Conservation (phyloP, 2,113 vertebrate genomes). For the Hydrochoerus hydrochaeris region DNA sequence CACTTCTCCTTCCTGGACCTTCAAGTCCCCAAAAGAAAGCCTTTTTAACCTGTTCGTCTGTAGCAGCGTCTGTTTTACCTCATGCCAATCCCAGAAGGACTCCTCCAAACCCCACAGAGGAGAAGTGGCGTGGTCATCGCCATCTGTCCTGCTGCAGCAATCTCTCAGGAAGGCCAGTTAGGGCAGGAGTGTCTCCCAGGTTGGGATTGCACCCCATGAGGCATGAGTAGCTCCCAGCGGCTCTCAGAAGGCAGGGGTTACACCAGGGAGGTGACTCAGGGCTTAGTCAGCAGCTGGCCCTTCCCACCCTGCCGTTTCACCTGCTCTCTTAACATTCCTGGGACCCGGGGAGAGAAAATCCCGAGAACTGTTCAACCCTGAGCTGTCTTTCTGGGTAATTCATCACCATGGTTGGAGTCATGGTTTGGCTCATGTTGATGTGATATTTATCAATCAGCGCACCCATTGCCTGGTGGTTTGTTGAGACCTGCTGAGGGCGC, state of each 20-base stretch:
- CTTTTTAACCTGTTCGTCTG: background rate
- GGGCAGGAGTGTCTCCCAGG: background rate
- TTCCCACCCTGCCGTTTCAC: conserved; percentile 49
- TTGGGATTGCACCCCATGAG: background rate
- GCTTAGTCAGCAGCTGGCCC: conserved; percentile 49
- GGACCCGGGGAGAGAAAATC: background rate
- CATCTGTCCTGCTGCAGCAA: background rate
- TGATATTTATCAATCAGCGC: conserved; percentile 32
- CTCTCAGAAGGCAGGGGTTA: background rate
- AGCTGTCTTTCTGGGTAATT: background rate
- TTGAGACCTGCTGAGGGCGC: conserved; percentile 46
- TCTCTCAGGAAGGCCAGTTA: background rate
- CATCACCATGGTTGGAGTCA: background rate
- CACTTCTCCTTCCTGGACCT: background rate
- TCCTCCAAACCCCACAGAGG: background rate
- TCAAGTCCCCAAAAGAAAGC: background rate
- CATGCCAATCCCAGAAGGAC: no score
- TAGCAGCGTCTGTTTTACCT: background rate
- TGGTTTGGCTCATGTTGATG: background rate
- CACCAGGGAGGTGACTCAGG: conserved; percentile 23
- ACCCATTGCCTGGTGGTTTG: background rate
- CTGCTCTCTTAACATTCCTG: conserved; percentile 15
- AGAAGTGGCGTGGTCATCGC: background rate
- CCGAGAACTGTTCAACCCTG: background rate
- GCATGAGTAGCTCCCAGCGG: background rate